Evolutionary conservation across 2,888 invertebrate species (phyloP).

Genomic region (Lissocephala sabroskyi): DNA sequence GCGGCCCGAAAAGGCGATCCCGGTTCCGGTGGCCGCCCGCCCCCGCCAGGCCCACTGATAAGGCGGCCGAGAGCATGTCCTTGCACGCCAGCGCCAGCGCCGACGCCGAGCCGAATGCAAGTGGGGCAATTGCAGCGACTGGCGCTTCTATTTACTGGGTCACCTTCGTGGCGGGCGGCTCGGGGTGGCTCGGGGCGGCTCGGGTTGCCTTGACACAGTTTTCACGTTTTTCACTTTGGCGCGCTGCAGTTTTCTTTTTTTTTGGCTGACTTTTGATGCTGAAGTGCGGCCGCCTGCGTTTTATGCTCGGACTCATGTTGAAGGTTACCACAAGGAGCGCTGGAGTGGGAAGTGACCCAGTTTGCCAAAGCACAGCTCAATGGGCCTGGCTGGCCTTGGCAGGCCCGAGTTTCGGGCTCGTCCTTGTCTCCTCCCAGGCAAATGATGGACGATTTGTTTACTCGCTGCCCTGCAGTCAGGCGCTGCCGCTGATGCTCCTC

Average conservation of each 20-base stretch:
- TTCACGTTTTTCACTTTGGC: conserved; percentile 19
- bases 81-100: conserved; percentile 1
- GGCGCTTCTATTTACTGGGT: conserved; percentile 52
- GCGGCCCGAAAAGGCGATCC: conserved; percentile 24
- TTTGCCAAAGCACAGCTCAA: too few relatives aligned
- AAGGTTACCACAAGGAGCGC: conserved; percentile 30
- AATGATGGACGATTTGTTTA: conserved; percentile 40
- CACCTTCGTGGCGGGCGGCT: conserved; percentile 31
- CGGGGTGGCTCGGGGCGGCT: too few relatives aligned
- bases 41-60: too few relatives aligned
- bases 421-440: conserved; percentile 20
- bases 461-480: conserved; percentile 8
- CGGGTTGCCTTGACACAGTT: conserved; percentile 55
- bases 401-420: too few relatives aligned
- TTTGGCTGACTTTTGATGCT: conserved; percentile 11
- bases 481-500: too few relatives aligned
- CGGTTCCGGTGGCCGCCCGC: conserved; percentile 34
- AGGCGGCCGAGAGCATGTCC: conserved; percentile 18
- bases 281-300: conserved; percentile 32
- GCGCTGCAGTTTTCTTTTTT: conserved; percentile 17
- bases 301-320: conserved; percentile 54
- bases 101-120: conserved; percentile 8
- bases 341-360: conserved; percentile 38
- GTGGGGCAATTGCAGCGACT: conserved; percentile 2
- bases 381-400: too few relatives aligned